Conservation (phyloP, 2,797 vertebrate species). For the Phrynocephalus guinanensis region DNA sequence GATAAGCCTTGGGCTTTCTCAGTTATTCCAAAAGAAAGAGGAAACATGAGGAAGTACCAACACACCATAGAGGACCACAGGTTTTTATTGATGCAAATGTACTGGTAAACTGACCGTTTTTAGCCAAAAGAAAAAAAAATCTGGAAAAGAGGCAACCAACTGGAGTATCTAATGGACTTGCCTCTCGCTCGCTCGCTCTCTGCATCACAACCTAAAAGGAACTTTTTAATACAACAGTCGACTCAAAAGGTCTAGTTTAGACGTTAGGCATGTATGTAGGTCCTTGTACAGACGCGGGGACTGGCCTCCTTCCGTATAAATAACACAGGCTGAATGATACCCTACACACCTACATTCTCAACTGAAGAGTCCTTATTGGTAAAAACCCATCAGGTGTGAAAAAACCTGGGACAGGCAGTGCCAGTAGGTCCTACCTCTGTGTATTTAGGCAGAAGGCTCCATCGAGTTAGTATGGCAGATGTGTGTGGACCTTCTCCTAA, state of each 20-base stretch:
- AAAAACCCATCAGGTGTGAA: background rate
- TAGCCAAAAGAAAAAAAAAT: slow-evolving; percentile 48
- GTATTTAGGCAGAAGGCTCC: background rate
- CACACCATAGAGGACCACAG: slow-evolving; percentile 47
- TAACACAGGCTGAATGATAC: background rate
- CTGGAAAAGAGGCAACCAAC: slow-evolving; percentile 34
- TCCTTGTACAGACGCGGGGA: no score
- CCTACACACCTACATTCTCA: background rate
- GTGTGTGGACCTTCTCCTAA: background rate
- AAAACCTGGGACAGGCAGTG: background rate
- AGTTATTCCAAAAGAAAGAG: background rate
- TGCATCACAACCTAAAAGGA: background rate
- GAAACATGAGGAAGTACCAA: slow-evolving; percentile 4
- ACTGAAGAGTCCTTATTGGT: no score
- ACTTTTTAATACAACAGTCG: slow-evolving; percentile 20
- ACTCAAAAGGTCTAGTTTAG: background rate
- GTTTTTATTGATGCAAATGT: slow-evolving; percentile 60
- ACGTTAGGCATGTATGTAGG: background rate
- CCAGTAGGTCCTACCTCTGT: background rate
- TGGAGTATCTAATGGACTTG: slow-evolving; percentile 13
- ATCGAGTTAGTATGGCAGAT: background rate
- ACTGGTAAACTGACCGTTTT: slow-evolving; percentile 41
- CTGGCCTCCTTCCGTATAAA: background rate
- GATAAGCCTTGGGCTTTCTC: background rate
- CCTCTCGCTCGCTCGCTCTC: slow-evolving; percentile 7